A percentile compares a stretch with the other conserved stretches of the same genome.
phyloP scores from a whole-genome alignment of 2,888 invertebrate species.

The Netelia inedita region DNA sequence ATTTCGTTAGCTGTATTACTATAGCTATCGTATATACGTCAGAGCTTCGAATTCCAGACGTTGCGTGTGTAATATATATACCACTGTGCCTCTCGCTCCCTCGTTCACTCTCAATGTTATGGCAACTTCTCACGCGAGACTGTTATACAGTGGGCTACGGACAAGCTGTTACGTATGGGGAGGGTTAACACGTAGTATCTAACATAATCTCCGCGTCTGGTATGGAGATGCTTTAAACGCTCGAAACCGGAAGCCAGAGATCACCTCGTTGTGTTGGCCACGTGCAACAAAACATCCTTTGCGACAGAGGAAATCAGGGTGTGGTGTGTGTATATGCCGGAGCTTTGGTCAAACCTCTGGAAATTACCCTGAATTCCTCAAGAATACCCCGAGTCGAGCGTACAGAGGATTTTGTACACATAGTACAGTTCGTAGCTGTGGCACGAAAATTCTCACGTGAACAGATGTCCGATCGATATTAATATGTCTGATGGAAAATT shows the following conservation, averaged over 20 bases:
- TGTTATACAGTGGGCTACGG: slow-evolving; percentile 31
- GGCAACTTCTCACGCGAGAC: slow-evolving; percentile 74
- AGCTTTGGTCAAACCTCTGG: slow-evolving; percentile 15
- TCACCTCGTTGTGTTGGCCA: slow-evolving; percentile 3
- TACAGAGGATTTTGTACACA: slow-evolving; percentile 20
- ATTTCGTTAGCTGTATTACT: slow-evolving; percentile 8
- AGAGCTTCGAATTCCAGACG: slow-evolving; percentile 71
- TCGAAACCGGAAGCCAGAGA: slow-evolving; percentile 31
- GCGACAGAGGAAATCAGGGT: slow-evolving; percentile 14
- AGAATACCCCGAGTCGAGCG: slow-evolving; percentile 14
- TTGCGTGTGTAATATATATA: slow-evolving; percentile 71
- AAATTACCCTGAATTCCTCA: slow-evolving; percentile 52
- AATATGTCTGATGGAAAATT: background rate
- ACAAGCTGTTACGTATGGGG: slow-evolving; percentile 28
- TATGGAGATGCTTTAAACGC: slow-evolving; percentile 7
- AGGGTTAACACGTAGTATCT: background rate
- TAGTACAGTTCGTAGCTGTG: background rate
- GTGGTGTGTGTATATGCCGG: background rate
- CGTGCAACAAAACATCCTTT: background rate
- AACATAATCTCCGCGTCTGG: slow-evolving; percentile 20
- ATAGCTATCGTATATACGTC: slow-evolving; percentile 15
- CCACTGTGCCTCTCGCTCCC: slow-evolving; percentile 53
- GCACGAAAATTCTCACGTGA: slow-evolving; percentile 1
- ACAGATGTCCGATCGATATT: slow-evolving; percentile 32
- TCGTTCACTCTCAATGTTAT: slow-evolving; percentile 74